phyloP scores from a whole-genome alignment of 2,888 invertebrate species.

The Lobophora halterata region DNA sequence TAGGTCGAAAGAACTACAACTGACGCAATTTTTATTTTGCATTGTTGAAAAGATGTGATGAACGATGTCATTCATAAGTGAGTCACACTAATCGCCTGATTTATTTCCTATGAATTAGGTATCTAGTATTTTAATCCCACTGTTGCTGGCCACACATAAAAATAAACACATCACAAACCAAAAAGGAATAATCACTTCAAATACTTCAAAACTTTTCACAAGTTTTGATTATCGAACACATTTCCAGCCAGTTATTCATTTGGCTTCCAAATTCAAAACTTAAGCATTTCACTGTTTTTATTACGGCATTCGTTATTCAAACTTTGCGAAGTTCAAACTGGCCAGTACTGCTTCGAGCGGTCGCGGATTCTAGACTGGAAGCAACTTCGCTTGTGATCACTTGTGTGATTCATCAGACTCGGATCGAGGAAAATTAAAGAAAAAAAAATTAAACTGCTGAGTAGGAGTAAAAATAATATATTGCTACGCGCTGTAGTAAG shows the following conservation, averaged over 20 bases:
- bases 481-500: too few species aligned
- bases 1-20: background rate
- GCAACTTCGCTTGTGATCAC: constrained; percentile 11
- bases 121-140: background rate
- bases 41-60: constrained; percentile 9
- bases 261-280: too few species aligned
- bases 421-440: constrained; percentile 48
- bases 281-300: too few species aligned
- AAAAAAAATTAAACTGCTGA: constrained; percentile 43
- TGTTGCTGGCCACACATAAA: too few species aligned
- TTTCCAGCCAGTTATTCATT: too few species aligned
- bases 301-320: constrained; percentile 16
- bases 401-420: constrained; percentile 62
- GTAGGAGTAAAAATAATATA: too few species aligned
- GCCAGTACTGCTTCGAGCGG: constrained; percentile 37
- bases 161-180: too few species aligned
- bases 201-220: too few species aligned
- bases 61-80: constrained; percentile 10
- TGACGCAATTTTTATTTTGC: constrained; percentile 4
- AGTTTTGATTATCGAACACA: too few species aligned
- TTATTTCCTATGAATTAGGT: constrained; percentile 9
- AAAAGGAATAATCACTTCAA: too few species aligned
- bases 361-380: constrained; percentile 56
- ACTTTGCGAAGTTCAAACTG: constrained; percentile 13
- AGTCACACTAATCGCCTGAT: constrained; percentile 8